Conservation (phyloP, 2,113 vertebrate genomes). For the Phaethon lepturus region DNA sequence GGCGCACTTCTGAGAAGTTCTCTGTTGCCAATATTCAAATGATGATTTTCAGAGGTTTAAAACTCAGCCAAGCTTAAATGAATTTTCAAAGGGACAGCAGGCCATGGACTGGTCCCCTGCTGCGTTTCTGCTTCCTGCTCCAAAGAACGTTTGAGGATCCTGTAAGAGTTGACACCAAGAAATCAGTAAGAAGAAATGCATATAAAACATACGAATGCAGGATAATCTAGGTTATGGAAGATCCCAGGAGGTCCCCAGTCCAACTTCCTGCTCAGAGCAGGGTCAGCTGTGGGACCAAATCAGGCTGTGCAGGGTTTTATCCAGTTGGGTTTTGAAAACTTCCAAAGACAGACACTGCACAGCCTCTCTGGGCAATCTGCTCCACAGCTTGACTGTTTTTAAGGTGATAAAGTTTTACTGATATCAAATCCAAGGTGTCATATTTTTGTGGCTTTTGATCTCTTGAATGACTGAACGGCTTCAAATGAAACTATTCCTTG, state of each 20-base stretch:
- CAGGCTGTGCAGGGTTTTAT: not conserved
- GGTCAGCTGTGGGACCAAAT: not conserved
- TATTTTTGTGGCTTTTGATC: not conserved
- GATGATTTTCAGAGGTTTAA: not conserved
- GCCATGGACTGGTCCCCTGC: not conserved
- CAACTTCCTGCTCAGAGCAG: not conserved
- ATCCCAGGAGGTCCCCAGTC: not conserved
- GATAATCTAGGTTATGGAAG: rapidly evolving
- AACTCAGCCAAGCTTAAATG: not conserved
- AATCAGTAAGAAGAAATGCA: not conserved
- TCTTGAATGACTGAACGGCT: not conserved
- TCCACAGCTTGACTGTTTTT: not conserved
- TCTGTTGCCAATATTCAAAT: not conserved
- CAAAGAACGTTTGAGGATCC: not conserved
- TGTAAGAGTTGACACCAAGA: not conserved
- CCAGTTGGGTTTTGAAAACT: not conserved
- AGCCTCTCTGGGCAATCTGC: not conserved
- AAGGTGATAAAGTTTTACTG: not conserved
- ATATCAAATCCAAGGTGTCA: not conserved
- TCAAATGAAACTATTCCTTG: not conserved
- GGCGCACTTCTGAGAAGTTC: not conserved
- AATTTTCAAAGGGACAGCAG: not conserved
- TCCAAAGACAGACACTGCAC: not conserved
- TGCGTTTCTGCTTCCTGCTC: not conserved
- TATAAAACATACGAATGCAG: not conserved